Percentiles rank a stretch among this genome's conserved stretches.
phyloP scores from a whole-genome alignment of 2,113 vertebrate species.

The Paralichthys olivaceus region DNA sequence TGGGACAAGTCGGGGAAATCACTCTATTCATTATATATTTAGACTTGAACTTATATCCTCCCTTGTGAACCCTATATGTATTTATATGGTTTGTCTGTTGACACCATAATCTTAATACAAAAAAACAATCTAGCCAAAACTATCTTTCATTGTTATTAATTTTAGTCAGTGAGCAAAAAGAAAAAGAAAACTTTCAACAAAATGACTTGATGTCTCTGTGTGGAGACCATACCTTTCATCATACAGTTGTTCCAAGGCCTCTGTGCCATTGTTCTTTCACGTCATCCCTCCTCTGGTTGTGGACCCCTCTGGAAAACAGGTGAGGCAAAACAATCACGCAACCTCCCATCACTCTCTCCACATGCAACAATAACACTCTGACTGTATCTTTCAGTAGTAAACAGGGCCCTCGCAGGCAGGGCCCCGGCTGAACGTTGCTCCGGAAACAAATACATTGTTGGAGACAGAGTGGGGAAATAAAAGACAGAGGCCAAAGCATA shows the following conservation, averaged over 20 bases:
- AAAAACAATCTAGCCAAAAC: conserved; percentile 41
- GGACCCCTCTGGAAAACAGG: conserved; percentile 75
- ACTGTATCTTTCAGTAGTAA: conserved; percentile 71
- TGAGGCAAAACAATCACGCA: conserved; percentile 72
- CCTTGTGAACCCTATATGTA: conserved; percentile 17
- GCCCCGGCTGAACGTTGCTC: conserved; percentile 40
- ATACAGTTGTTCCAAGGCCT: conserved; percentile 67
- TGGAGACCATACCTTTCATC: conserved; percentile 70
- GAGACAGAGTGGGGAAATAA: conserved; percentile 67
- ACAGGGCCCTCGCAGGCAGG: conserved; percentile 55
- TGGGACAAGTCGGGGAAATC: neutral
- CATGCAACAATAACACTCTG: conserved; percentile 67
- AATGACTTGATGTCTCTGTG: conserved; percentile 46
- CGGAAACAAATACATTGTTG: conserved; percentile 76
- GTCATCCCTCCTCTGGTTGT: conserved; percentile 43
- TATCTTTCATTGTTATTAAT: conserved; percentile 43
- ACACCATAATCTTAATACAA: conserved; percentile 29
- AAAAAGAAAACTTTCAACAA: conserved; percentile 54
- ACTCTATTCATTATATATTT: conserved; percentile 38
- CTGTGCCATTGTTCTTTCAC: conserved; percentile 63
- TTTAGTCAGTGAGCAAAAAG: conserved; percentile 26
- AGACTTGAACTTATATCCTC: neutral
- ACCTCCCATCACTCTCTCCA: conserved; percentile 67
- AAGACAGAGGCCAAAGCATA: conserved; percentile 64
- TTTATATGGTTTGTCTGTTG: conserved; percentile 31